A percentile compares a stretch with the other conserved stretches of the same genome.
Evolutionary conservation across 2,888 invertebrate species (phyloP).

Genomic region (Aelia acuminata): DNA sequence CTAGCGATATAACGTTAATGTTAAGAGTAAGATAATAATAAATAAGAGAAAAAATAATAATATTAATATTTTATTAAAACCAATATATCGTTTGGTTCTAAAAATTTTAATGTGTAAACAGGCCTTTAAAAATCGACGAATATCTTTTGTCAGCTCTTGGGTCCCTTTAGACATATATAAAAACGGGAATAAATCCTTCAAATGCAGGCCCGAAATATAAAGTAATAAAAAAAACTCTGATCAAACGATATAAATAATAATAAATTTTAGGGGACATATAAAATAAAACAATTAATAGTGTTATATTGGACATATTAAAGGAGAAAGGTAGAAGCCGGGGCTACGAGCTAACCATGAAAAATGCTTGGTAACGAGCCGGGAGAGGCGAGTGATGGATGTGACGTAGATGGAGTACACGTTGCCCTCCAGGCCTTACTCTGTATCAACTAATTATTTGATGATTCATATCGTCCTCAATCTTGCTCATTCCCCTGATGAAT

Average conservation of each 20-base stretch:
- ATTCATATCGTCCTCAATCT: constrained; percentile 37
- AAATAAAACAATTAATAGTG: not conserved
- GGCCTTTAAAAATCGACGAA: no score
- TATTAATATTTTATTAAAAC: no score
- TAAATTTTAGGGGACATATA: not conserved
- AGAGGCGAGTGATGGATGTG: not conserved
- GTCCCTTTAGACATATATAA: no score
- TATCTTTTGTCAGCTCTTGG: no score
- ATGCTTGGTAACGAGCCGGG: not conserved
- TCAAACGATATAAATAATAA: not conserved
- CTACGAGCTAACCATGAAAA: constrained; percentile 26
- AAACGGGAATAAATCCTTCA: no score
- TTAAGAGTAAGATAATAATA: no score
- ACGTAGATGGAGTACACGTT: constrained; percentile 13
- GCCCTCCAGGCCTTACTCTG: constrained; percentile 8
- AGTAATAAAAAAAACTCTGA: no score
- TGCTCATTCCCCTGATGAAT: constrained; percentile 30
- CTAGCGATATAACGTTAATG: no score
- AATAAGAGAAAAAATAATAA: no score
- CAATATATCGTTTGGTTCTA: no score
- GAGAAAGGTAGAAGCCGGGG: not conserved
- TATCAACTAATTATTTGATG: constrained; percentile 35
- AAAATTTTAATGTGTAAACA: no score
- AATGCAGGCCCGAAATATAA: no score
- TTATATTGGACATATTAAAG: not conserved